A percentile compares a stretch with the other conserved stretches of the same genome.
These are phyloP conservation scores for Portevinia maculata DNA, from an alignment of 2,888 invertebrate genomes.

Conservation along the genomic window DNA sequence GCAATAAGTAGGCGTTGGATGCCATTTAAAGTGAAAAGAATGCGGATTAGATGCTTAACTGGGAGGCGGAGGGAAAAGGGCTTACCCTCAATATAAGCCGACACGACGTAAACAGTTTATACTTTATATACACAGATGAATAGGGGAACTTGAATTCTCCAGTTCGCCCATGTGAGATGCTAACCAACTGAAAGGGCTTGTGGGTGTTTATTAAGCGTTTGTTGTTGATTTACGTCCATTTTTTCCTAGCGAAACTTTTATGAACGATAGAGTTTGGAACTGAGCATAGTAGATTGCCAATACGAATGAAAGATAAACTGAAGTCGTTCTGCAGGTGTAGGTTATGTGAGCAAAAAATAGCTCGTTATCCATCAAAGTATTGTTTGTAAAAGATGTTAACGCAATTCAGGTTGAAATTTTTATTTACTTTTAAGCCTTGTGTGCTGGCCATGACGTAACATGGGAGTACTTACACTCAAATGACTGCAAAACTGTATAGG, in stretches of 20 bases:
- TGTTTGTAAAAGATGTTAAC: neutral
- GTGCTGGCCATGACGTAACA: neutral
- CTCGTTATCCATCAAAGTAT: constrained; percentile 23
- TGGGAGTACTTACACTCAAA: too few relatives aligned
- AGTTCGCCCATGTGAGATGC: constrained; percentile 43
- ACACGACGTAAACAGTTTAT: constrained; percentile 19
- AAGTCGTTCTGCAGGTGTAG: constrained; percentile 4
- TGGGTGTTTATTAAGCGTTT: constrained; percentile 43
- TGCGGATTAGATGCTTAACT: constrained; percentile 48
- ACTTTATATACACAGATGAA: constrained; percentile 7
- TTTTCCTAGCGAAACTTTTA: constrained; percentile 30
- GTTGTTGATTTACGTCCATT: neutral
- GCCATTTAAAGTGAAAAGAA: constrained; percentile 62
- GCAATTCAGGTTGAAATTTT: neutral
- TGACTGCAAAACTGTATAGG: too few relatives aligned
- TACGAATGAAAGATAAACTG: constrained; percentile 23
- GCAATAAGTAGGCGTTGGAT: constrained; percentile 42
- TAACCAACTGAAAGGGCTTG: constrained; percentile 62
- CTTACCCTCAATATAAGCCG: constrained; percentile 29
- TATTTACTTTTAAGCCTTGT: neutral
- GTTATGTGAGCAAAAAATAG: constrained; percentile 23
- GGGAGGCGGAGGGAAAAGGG: constrained; percentile 54
- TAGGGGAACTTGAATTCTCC: constrained; percentile 45
- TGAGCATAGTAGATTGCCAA: constrained; percentile 43
- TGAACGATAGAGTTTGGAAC: constrained; percentile 37